A percentile compares a stretch with the other conserved stretches of the same genome.
Evolutionary conservation across 2,113 vertebrate species (phyloP).

Genomic region (Dicentrarchus labrax): DNA sequence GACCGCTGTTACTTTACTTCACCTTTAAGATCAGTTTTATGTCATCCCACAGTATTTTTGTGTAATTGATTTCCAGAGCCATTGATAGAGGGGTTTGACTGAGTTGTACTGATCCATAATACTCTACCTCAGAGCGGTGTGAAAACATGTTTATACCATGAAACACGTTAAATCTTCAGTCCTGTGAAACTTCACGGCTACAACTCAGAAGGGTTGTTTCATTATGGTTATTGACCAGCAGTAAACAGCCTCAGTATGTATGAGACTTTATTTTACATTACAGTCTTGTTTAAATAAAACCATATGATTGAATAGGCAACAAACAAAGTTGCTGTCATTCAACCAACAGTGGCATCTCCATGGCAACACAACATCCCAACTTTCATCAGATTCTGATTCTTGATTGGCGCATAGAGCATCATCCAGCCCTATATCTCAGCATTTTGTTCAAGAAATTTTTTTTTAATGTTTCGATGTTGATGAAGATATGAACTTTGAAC

Average conservation of each 20-base stretch:
- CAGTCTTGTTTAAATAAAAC: no score
- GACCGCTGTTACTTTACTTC: slow-evolving; percentile 58
- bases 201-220: neutral
- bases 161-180: neutral
- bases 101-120: neutral
- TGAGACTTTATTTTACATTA: neutral
- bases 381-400: no score
- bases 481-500: no score
- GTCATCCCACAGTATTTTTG: slow-evolving; percentile 39
- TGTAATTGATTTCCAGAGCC: slow-evolving; percentile 22
- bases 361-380: no score
- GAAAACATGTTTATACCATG: neutral
- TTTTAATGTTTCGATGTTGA: no score
- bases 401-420: no score
- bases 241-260: no score
- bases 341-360: no score
- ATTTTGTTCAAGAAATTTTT: no score
- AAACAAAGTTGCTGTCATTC: no score
- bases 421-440: no score
- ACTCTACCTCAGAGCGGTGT: neutral
- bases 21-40: slow-evolving; percentile 44
- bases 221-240: neutral
- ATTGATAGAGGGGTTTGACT: neutral
- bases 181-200: neutral
- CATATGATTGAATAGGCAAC: no score